Conservation (phyloP, 2,797 vertebrate species). For the Liasis olivaceus region DNA sequence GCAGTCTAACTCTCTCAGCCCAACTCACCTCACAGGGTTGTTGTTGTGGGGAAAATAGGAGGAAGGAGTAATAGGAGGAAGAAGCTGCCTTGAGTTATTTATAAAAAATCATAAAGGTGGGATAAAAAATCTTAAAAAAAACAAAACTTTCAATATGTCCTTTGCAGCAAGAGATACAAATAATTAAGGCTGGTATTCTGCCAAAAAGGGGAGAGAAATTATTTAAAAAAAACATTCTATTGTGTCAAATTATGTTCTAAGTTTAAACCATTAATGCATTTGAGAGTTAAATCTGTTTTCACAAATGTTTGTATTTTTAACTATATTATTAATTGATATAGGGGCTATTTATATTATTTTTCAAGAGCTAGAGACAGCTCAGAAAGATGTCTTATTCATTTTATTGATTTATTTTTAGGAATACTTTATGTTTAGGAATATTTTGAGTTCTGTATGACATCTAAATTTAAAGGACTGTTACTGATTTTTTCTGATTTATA, state of each 20-base stretch:
- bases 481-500: conserved; percentile 59
- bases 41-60: not conserved
- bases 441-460: not conserved
- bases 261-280: not conserved
- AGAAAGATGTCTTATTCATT: not conserved
- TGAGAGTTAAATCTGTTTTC: not conserved
- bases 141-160: not conserved
- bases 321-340: not conserved
- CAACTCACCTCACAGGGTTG: too few species aligned
- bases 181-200: not conserved
- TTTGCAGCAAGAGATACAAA: not conserved
- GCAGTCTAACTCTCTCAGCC: too few species aligned
- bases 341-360: not conserved
- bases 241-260: not conserved
- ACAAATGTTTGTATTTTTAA: not conserved
- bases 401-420: not conserved
- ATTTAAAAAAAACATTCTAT: not conserved
- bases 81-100: too few species aligned
- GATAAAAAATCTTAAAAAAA: too few species aligned
- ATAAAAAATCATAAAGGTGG: too few species aligned
- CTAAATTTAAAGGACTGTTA: not conserved
- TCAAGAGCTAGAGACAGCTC: not conserved
- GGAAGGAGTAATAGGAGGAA: too few species aligned
- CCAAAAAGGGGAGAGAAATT: not conserved
- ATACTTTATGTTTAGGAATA: not conserved